phyloP scores from a whole-genome alignment of 1,140 invertebrate species.

The Magallana angulata region DNA sequence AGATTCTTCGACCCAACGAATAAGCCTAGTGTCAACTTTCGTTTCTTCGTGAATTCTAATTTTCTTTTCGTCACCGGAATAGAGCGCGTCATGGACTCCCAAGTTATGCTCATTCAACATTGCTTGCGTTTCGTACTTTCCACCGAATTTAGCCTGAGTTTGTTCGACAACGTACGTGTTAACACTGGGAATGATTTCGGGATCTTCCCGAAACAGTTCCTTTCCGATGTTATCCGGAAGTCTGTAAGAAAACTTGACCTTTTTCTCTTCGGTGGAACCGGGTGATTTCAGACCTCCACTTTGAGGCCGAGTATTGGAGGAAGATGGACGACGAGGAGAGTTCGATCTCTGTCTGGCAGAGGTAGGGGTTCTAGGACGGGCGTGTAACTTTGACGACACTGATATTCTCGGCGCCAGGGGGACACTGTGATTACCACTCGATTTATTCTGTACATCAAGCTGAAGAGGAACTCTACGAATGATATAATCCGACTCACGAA shows the following conservation, averaged over 20 bases:
- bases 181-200: constrained; percentile 47
- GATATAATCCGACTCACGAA: constrained; percentile 52
- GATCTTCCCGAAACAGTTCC: constrained; percentile 41
- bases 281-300: constrained; percentile 15
- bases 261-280: constrained; percentile 14
- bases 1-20: constrained; percentile 41
- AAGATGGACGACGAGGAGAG: neutral
- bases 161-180: constrained; percentile 52
- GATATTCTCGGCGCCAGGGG: constrained; percentile 45
- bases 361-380: constrained; percentile 34
- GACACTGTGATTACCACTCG: neutral
- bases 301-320: constrained; percentile 15
- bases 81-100: constrained; percentile 46
- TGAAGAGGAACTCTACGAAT: constrained; percentile 46
- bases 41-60: neutral
- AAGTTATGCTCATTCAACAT: constrained; percentile 48
- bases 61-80: neutral
- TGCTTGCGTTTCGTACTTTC: constrained; percentile 42
- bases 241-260: constrained; percentile 29
- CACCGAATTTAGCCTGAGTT: constrained; percentile 37
- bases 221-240: constrained; percentile 45
- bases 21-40: constrained; percentile 11
- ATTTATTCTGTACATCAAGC: neutral
- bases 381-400: neutral
- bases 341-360: neutral